phyloP scores from a whole-genome alignment of 2,888 invertebrate species.

The Schizotus pectinicornis region DNA sequence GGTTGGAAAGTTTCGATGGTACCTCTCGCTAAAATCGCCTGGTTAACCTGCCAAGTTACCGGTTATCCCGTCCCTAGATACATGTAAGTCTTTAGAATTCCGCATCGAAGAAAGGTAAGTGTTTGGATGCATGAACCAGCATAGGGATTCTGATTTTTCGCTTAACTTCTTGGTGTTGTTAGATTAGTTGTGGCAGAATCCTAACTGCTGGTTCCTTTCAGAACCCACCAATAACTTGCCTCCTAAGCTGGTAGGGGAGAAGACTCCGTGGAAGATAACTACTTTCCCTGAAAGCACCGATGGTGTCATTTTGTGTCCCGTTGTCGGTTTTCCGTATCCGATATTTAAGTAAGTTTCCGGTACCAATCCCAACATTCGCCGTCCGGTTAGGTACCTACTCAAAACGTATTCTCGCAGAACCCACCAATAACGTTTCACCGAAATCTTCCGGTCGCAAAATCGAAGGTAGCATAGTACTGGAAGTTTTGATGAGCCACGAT shows the following conservation, averaged over 20 bases:
- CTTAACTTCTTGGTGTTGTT: slow-evolving; percentile 23
- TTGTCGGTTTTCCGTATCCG: slow-evolving; percentile 74
- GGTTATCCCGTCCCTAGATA: slow-evolving; percentile 58
- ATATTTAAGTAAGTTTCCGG: slow-evolving; percentile 71
- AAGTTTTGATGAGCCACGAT: slow-evolving; percentile 51
- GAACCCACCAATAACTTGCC: slow-evolving; percentile 60
- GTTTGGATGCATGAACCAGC: slow-evolving; percentile 42
- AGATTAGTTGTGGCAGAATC: slow-evolving; percentile 32
- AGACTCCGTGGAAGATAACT: slow-evolving; percentile 67
- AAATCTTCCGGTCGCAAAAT: slow-evolving; percentile 59
- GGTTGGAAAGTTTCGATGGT: slow-evolving; percentile 67
- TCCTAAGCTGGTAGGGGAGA: slow-evolving; percentile 58
- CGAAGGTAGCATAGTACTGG: slow-evolving; percentile 62
- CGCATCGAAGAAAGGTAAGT: slow-evolving; percentile 26
- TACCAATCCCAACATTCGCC: slow-evolving; percentile 17
- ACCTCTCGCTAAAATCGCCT: slow-evolving; percentile 60
- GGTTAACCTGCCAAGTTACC: slow-evolving; percentile 68
- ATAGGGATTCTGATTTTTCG: slow-evolving; percentile 47
- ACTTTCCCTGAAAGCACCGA: slow-evolving; percentile 61
- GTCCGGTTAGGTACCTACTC: slow-evolving; percentile 5
- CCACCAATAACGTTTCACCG: slow-evolving; percentile 71
- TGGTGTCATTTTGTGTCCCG: slow-evolving; percentile 71
- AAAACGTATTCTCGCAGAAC: slow-evolving; percentile 62
- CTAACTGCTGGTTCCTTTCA: slow-evolving; percentile 54
- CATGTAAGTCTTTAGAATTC: slow-evolving; percentile 31